A percentile compares a stretch with the other conserved stretches of the same genome.
phyloP scores from a whole-genome alignment of 2,888 invertebrate genomes.

The Troides helena region DNA sequence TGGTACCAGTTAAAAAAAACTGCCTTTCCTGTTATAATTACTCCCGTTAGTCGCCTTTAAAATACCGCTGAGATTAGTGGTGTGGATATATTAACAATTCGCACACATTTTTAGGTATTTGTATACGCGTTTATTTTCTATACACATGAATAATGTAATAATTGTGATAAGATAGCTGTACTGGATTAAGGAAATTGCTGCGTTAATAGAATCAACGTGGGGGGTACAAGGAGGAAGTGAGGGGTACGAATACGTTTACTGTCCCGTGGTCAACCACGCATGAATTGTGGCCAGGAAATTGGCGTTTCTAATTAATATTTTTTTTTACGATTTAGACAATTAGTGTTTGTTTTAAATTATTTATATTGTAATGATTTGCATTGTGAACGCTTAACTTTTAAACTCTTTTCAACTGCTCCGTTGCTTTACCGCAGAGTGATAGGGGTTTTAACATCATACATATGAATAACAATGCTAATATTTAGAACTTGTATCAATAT shows the following conservation, averaged over 20 bases:
- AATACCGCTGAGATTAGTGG: no score
- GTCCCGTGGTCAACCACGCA: constrained; percentile 35
- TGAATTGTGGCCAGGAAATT: constrained; percentile 22
- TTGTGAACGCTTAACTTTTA: no score
- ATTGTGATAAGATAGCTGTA: constrained; percentile 44
- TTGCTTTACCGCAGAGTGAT: no score
- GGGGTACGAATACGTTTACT: constrained; percentile 48
- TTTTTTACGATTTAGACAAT: no score
- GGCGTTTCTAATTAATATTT: background rate
- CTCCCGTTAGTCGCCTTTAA: no score
- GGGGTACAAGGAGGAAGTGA: constrained; percentile 29
- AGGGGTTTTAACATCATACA: no score
- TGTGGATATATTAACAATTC: no score
- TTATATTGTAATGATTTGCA: background rate
- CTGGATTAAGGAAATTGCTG: constrained; percentile 56
- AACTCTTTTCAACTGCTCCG: no score
- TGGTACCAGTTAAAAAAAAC: no score
- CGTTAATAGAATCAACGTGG: constrained; percentile 57
- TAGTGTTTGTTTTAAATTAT: background rate
- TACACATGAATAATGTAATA: constrained; percentile 31
- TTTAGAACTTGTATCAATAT: no score
- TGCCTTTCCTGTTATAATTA: no score
- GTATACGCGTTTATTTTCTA: constrained; percentile 15
- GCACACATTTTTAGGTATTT: background rate
- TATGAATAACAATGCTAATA: no score